phyloP scores from a whole-genome alignment of 2,797 vertebrate genomes.

The Oceanodroma leucorhoa region DNA sequence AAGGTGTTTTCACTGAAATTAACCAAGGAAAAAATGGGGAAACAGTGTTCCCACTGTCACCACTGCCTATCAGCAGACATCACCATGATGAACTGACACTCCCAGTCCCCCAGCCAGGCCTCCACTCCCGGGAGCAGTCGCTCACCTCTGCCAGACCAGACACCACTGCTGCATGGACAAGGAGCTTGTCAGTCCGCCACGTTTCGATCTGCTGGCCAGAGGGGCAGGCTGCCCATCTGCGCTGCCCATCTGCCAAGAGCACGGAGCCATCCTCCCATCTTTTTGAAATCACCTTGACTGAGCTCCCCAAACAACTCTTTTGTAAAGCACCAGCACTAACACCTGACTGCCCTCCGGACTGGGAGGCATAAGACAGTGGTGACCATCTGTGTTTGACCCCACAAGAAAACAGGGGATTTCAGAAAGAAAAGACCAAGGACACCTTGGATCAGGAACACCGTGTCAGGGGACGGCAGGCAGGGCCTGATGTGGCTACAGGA shows the following conservation, averaged over 20 bases:
- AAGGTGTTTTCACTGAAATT: background rate
- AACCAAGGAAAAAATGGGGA: background rate
- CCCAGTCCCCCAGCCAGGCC: background rate
- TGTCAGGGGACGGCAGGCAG: background rate
- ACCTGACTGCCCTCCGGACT: background rate
- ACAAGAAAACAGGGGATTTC: background rate
- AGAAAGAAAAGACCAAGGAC: background rate
- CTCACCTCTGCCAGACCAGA: background rate
- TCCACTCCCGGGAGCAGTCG: fast-evolving
- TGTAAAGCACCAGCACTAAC: background rate
- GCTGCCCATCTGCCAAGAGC: fast-evolving
- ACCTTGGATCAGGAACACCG: background rate
- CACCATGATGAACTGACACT: background rate
- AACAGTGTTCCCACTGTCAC: background rate
- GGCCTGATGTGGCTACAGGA: background rate
- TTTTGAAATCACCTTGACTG: background rate
- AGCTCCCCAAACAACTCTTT: background rate
- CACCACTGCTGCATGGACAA: background rate
- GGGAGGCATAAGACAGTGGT: fast-evolving
- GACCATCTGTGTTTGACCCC: background rate
- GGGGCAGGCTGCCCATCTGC: background rate
- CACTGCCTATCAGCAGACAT: background rate
- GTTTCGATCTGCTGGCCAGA: background rate
- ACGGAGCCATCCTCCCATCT: background rate
- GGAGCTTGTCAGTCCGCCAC: fast-evolving